A percentile compares a stretch with the other conserved stretches of the same genome.
These are phyloP conservation scores for Cossypha polioptera DNA, from an alignment of 2,797 vertebrate genomes.

Conservation along the genomic window DNA sequence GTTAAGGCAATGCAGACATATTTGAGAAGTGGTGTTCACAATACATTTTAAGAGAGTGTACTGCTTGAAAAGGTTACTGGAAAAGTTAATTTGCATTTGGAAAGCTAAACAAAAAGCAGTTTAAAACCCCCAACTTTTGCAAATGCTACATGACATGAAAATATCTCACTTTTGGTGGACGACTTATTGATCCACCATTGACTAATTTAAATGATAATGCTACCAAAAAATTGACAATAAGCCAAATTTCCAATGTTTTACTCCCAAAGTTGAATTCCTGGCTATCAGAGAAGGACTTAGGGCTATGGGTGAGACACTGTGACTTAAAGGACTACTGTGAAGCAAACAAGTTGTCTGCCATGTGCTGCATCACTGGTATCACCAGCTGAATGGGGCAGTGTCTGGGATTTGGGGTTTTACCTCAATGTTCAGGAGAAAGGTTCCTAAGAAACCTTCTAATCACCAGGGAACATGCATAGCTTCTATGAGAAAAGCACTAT, in stretches of 20 bases:
- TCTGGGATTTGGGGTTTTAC: not conserved
- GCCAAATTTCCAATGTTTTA: not conserved
- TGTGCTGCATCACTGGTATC: not conserved
- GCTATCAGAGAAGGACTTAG: not conserved
- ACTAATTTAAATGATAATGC: not conserved
- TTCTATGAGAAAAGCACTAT: not conserved
- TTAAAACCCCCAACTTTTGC: not conserved
- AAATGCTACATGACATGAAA: not conserved
- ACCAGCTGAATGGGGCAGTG: not conserved
- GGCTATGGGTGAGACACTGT: not conserved
- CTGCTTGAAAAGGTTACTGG: not conserved
- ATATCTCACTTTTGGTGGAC: not conserved
- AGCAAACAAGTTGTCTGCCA: not conserved
- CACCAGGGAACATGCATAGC: not conserved
- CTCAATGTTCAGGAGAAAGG: not conserved
- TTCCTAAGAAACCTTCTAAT: not conserved
- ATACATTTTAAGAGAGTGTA: constrained; percentile 14
- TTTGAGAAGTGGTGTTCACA: constrained; percentile 24
- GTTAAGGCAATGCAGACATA: not conserved
- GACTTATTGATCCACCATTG: not conserved
- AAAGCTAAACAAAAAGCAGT: not conserved
- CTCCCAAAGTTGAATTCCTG: not conserved
- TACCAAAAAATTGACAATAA: not conserved
- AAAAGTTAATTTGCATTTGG: constrained; percentile 5
- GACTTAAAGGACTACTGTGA: not conserved